These are phyloP conservation scores for Rynchops niger DNA, from an alignment of 2,113 vertebrate species.

Conservation along the genomic window DNA sequence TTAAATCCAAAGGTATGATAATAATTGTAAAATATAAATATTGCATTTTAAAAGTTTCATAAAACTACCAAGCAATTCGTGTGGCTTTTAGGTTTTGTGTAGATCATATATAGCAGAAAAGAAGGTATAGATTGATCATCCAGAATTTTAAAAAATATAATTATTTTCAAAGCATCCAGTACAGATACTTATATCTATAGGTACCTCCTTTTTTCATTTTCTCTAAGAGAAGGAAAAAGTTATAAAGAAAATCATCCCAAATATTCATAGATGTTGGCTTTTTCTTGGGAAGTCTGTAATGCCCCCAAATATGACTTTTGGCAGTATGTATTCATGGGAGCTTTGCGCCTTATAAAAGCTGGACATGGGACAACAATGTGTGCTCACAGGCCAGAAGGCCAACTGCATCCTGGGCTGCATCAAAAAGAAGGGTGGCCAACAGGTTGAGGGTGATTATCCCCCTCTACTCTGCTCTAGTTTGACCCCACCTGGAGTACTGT, in stretches of 20 bases:
- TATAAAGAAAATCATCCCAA: not conserved
- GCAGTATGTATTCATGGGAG: not conserved
- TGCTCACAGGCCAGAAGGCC: not conserved
- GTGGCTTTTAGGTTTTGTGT: not conserved
- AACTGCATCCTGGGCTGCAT: not conserved
- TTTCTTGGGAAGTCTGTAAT: not conserved
- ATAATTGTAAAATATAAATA: not conserved
- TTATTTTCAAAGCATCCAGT: not conserved
- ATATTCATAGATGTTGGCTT: not conserved
- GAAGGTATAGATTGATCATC: not conserved
- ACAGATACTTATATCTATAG: not conserved
- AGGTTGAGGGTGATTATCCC: not conserved
- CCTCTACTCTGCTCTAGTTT: not conserved
- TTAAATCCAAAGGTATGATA: not conserved
- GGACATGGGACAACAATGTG: not conserved
- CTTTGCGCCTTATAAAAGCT: not conserved
- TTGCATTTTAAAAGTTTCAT: not conserved
- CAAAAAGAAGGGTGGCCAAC: not conserved
- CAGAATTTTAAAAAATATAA: not conserved
- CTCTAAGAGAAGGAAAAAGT: not conserved
- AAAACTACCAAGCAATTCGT: not conserved
- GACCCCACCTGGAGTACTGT: not conserved
- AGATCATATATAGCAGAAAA: not conserved
- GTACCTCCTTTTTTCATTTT: not conserved
- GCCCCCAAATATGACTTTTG: not conserved